Percentiles rank a stretch among this genome's conserved stretches.
Evolutionary conservation across 1,140 invertebrate genomes (phyloP).

Genomic region (Myzus persicae): DNA sequence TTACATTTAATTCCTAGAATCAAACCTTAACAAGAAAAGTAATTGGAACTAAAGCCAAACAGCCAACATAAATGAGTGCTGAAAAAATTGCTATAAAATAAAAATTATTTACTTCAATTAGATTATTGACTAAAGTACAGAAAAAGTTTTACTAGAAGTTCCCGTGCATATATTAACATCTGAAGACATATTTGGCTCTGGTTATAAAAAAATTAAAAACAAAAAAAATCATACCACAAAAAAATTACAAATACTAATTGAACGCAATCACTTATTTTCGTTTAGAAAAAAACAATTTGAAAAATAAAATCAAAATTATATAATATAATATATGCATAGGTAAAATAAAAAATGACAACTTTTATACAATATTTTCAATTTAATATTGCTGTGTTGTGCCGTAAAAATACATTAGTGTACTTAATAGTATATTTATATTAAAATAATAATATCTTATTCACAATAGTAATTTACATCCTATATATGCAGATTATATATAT

Average conservation of each 20-base stretch:
- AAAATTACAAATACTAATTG: not conserved
- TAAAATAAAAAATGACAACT: not conserved
- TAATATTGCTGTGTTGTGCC: constrained; percentile 16
- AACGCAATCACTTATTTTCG: not conserved
- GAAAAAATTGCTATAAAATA: not conserved
- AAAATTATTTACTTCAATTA: not conserved
- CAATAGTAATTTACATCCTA: constrained; percentile 45
- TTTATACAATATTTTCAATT: constrained; percentile 28
- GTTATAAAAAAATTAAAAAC: not conserved
- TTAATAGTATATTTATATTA: constrained; percentile 47
- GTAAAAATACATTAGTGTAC: constrained; percentile 39
- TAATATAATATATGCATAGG: constrained; percentile 1
- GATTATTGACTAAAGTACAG: not conserved
- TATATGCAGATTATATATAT: constrained; percentile 6
- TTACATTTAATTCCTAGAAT: not conserved
- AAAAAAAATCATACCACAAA: not conserved
- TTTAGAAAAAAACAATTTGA: not conserved
- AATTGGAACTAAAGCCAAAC: not conserved
- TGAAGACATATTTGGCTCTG: not conserved
- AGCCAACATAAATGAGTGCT: not conserved
- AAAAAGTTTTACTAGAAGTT: not conserved
- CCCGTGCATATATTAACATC: not conserved
- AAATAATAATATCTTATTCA: constrained; percentile 50
- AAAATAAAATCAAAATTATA: constrained; percentile 18
- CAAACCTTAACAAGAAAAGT: not conserved